Evolutionary conservation across 2,113 vertebrate genomes (phyloP), one percentile per base, ranked within the genome.

Genomic region (Pygoscelis adeliae): DNA sequence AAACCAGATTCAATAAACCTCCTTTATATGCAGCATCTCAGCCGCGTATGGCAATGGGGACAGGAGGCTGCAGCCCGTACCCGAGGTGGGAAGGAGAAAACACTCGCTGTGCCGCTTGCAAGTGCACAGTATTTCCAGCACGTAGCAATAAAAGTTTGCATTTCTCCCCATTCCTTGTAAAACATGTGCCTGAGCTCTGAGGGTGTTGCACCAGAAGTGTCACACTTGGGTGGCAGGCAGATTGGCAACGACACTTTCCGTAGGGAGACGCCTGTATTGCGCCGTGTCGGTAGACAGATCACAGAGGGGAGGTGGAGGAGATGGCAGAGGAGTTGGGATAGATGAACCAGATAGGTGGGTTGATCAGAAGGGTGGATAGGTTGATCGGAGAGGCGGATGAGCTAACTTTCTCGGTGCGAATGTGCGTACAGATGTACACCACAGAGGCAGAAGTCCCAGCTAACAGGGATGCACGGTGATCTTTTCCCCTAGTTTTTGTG

Each of bases 251-350:
- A 13, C 4, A 0, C 30, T 80, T 66, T 21, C 47, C 2, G 1
- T 38, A 47, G 21, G 21, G n/a, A 26, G 42, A 38, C 0, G 2
- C 16, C 27, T 3, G 6, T 82, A 19, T 18, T 6, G 25, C 0
- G 9, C 26, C 2, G 2, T 2, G 2, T 55, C 2, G 7, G 50
- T 46, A 46, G 52, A 9, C 0, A 7, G 9, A 12, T 36, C 26
- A 5, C 2, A 9, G 62, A 46, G 19, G 62, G 30, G 47, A 17
- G 36, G 18, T 65, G 49, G 62, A 66, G 49, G 44, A 77, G 44
- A 13, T 0, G 4, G 44, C 19, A 17, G 34, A 27, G 40, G 34
- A 47, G 19, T 30, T 61, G 26, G 49, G 62, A 6, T 18, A 21
- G 40, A 47, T 19, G 53, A 58, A 38, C 27, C 50, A 21, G 65